Evolutionary conservation across 2,888 invertebrate genomes (phyloP), one percentile per base, ranked within the genome.

Genomic region (Hesperia comma): DNA sequence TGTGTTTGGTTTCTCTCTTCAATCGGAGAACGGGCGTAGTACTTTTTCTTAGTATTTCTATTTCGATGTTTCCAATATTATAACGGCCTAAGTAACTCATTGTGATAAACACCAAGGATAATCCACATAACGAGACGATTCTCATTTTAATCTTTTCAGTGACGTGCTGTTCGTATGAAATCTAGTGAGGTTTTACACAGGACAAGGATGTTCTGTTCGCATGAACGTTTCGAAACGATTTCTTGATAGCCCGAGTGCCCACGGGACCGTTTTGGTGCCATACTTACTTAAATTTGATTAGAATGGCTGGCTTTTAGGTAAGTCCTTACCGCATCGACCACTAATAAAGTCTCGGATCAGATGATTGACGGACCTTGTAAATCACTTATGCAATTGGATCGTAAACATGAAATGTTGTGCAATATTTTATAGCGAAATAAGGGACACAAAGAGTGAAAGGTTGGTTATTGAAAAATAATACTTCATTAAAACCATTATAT

Each of bases 221-320:
- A 78, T 75, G 63, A 75, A 77, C 75, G 74, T 76, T 76, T 76
- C 74, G 74, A 79, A 80, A 80, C 80, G 76, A 76, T 77, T 77
- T 73, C 75, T 76, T 78, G 79, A 79, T 74, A 75, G 76, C 76
- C 74, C 70, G 70, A 70, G 74, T 74, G 75, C 90, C 81, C 83
- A 70, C 67, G 88, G 85, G 91, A 83, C 80, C 80, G 74, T 71
- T 86, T 84, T 76, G 74, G 79, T 78, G 77, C 80, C 78, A 81
- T 86, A 79, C 76, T 82, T 87, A 49, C 19, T 49, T 49, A 87
- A 89, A 90, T 88, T 89, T 81, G 87, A 92, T 92, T 91, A 86
- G 88, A 88, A 81, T 87, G 83, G 83, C 73, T 78, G 74, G 82
- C 84, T 85, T 87, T 87, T 79, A 84, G 81, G 76, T 77, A 83